These are phyloP conservation scores for Rhagoletis pomonella DNA, from an alignment of 1,140 invertebrate genomes.

Conservation along the genomic window DNA sequence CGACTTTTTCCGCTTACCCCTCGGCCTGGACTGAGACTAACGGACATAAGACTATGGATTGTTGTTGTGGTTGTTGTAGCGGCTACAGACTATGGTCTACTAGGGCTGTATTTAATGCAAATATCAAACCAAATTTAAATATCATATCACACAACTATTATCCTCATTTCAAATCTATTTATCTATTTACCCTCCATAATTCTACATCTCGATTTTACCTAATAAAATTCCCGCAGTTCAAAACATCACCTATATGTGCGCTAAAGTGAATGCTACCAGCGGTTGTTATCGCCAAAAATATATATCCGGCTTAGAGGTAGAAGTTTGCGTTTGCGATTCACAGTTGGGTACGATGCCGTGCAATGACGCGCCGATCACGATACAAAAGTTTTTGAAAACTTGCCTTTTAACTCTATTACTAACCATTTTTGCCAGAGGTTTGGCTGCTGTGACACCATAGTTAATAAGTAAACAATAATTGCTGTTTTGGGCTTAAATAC, in stretches of 20 bases:
- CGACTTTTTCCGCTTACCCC: too few species aligned
- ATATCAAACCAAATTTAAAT: too few species aligned
- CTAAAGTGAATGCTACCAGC: conserved; percentile 65
- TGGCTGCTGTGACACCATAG: not conserved
- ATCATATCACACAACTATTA: too few species aligned
- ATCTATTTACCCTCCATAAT: not conserved
- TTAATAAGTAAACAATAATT: not conserved
- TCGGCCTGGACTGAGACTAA: too few species aligned
- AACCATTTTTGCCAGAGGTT: not conserved
- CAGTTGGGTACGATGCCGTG: conserved; percentile 65
- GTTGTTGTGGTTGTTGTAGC: too few species aligned
- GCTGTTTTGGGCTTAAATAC: too few species aligned
- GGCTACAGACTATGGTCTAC: too few species aligned
- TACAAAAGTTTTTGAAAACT: not conserved
- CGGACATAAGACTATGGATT: too few species aligned
- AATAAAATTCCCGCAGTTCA: conserved; percentile 60
- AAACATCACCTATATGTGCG: conserved; percentile 72
- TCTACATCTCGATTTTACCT: not conserved
- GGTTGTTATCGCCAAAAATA: conserved; percentile 67
- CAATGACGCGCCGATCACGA: conserved; percentile 56
- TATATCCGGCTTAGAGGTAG: conserved; percentile 65
- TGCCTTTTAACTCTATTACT: not conserved
- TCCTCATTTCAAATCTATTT: too few species aligned
- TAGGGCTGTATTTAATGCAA: too few species aligned
- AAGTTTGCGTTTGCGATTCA: conserved; percentile 69